phyloP scores from a whole-genome alignment of 2,797 vertebrate genomes.

The Mastacembelus armatus region DNA sequence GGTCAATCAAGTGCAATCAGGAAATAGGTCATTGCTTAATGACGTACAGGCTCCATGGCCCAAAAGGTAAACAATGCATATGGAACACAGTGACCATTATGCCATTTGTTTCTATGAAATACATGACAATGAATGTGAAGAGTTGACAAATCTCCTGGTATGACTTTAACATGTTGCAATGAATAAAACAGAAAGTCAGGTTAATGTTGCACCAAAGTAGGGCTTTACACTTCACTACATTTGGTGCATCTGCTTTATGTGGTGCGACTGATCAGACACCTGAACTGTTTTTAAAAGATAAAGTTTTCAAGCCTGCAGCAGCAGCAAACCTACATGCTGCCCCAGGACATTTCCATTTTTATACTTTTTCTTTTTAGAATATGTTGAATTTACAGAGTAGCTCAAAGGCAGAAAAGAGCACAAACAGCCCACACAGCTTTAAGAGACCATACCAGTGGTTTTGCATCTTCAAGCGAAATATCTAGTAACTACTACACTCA shows the following conservation, averaged over 20 bases:
- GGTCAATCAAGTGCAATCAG: conserved; percentile 55
- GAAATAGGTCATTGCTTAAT: conserved; percentile 42
- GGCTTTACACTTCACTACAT: neutral
- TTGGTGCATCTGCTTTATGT: neutral
- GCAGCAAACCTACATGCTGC: too few relatives aligned
- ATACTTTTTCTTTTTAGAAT: too few relatives aligned
- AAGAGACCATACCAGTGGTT: neutral
- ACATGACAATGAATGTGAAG: too few relatives aligned
- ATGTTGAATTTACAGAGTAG: too few relatives aligned
- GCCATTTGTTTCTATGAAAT: too few relatives aligned
- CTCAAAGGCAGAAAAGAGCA: too few relatives aligned
- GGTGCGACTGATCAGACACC: too few relatives aligned
- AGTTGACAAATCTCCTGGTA: neutral
- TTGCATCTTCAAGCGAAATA: neutral
- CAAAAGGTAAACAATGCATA: conserved; percentile 42
- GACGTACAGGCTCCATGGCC: conserved; percentile 22
- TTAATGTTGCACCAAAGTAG: neutral
- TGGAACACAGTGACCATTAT: conserved; percentile 9
- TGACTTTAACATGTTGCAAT: neutral
- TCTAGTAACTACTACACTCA: too few relatives aligned
- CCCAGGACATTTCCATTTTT: too few relatives aligned
- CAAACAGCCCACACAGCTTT: too few relatives aligned
- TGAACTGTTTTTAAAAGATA: too few relatives aligned
- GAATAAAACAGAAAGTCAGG: neutral
- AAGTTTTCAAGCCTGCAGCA: too few relatives aligned